Base-by-base conservation (phyloP, 2,888 invertebrate species). In the Phengaris alcon region DNA sequence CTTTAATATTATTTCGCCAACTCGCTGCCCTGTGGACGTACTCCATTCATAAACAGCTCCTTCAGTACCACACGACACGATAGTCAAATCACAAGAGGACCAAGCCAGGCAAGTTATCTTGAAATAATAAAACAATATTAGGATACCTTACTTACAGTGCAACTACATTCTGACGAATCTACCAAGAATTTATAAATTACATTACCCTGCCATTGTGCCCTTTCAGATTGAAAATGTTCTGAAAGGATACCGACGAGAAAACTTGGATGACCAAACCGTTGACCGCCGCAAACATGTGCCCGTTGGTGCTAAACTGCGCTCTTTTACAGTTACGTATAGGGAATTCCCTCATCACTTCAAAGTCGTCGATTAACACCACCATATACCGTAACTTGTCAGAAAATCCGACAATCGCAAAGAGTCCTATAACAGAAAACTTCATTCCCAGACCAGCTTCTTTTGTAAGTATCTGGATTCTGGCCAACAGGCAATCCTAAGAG, bases 1-100 rank as follows among this genome's bases (percentile, higher is more conserved):
- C 90, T 97, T 97, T 75, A 97, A 94, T 64, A 98, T 97, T 57
- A 97, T 95, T 91, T 99, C 98, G 8, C 96, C 95, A 7, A 95
- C 90, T 76, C 98, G 93, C 69, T 95, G 94, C 0, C 96, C 96
- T 2, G 95, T 94, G 13, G 94, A 94, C 82, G 97, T 95, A 81
- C 97, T 96, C 98, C 98, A 99, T 85, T 97, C 97, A 86, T 98
- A 98, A 35, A 98, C 96, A 0, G 97, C 97, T 0, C 98, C 98
- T 84, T 98, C 98, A 2, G 95, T 94, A 0, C 98, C 98, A 82
- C 97, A 97, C 0, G 98, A 97, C 7, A 98, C 95, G 70, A 99
- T 87, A 81, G 95, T 96, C 78, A 95, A 94, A 86, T 99, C 98
- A 81, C 95, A 95, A 35, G 94, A 91, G 3, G 96, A 95, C 97